These are phyloP conservation scores for Dermochelys coriacea DNA, from an alignment of 2,797 vertebrate species.

Conservation along the genomic window DNA sequence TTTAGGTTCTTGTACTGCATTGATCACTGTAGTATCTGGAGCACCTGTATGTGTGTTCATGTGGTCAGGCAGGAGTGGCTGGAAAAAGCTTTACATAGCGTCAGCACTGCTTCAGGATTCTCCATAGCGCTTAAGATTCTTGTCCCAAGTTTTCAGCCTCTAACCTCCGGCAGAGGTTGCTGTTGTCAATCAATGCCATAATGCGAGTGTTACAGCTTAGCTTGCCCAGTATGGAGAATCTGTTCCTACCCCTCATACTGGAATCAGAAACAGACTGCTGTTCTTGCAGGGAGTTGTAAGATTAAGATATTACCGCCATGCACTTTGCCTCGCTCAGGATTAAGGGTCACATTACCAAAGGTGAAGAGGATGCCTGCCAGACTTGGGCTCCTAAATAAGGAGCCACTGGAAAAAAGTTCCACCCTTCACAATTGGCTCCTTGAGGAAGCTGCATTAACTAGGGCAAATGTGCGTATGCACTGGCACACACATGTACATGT, in stretches of 20 bases:
- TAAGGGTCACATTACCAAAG: too few species aligned
- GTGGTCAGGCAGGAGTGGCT: not conserved
- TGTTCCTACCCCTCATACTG: not conserved
- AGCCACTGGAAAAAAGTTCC: too few species aligned
- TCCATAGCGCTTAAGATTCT: not conserved
- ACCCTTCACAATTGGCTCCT: too few species aligned
- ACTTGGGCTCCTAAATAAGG: too few species aligned
- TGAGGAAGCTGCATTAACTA: too few species aligned
- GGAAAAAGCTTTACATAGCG: not conserved
- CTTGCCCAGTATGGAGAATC: not conserved
- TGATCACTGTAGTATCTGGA: not conserved
- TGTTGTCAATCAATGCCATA: not conserved
- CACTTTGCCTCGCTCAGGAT: too few species aligned
- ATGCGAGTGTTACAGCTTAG: too few species aligned
- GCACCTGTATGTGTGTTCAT: not conserved
- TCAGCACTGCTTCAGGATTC: not conserved
- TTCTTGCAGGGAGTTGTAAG: not conserved
- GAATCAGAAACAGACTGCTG: not conserved
- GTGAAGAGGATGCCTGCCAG: too few species aligned
- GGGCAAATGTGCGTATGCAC: too few species aligned
- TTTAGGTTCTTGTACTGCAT: too few species aligned
- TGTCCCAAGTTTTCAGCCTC: too few species aligned
- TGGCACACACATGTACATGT: too few species aligned
- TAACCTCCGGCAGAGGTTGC: not conserved
- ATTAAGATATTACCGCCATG: not conserved